Evolutionary conservation across 2,888 invertebrate species (phyloP).

Genomic region (Lamellibrachia columna): DNA sequence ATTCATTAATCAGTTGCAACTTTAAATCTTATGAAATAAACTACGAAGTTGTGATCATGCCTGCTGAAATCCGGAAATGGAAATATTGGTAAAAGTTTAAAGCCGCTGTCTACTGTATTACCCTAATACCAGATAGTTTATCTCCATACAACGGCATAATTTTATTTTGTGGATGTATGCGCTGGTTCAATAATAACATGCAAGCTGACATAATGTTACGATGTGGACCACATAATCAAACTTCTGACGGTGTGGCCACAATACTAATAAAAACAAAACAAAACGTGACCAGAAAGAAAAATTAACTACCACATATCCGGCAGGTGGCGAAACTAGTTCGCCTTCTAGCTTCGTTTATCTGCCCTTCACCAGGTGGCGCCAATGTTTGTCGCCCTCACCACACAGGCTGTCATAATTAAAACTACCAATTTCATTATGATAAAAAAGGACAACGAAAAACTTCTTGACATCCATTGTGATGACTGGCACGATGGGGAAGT

Average conservation of each 20-base stretch:
- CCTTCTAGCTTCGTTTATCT: neutral
- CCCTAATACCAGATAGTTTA: neutral
- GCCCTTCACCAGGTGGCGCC: neutral
- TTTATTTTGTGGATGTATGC: neutral
- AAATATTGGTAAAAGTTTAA: neutral
- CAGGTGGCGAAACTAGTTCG: neutral
- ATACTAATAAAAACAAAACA: neutral
- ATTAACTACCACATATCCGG: neutral
- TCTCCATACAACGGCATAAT: neutral
- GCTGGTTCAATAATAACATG: too few species aligned
- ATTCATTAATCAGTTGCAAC: neutral
- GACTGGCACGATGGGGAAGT: too few species aligned
- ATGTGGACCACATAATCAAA: too few species aligned
- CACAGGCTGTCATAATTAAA: neutral
- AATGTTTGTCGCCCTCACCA: neutral
- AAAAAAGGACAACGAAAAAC: too few species aligned
- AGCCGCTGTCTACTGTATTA: neutral
- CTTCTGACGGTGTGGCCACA: neutral
- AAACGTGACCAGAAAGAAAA: neutral
- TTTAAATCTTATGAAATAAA: neutral
- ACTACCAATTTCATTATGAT: neutral
- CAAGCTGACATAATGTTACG: too few species aligned
- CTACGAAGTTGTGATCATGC: neutral
- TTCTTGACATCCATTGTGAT: too few species aligned
- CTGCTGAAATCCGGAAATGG: conserved; percentile 6